Evolutionary conservation across 92 coral and sea anemone genomes (phyloP).

Genomic region (Parazoanthus darwini): DNA sequence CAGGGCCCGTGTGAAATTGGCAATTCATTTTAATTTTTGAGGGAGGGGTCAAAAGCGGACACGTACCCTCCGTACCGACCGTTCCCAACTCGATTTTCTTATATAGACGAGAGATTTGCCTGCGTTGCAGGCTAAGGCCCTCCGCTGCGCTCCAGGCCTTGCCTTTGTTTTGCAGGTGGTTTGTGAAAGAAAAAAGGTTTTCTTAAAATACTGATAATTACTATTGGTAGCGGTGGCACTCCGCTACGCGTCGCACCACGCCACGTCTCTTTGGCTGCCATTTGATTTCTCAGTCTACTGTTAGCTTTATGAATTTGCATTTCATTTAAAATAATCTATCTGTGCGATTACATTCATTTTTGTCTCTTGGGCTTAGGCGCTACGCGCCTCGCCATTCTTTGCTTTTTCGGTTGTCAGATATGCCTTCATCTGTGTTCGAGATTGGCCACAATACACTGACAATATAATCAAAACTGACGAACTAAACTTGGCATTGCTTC

Average conservation of each 20-base stretch:
- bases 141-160: constrained; percentile 12
- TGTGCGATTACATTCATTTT: neutral
- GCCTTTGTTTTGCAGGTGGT: constrained; percentile 9
- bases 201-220: neutral
- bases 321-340: neutral
- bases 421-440: constrained; percentile 7
- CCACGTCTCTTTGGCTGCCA: neutral
- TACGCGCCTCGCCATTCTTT: constrained; percentile 6
- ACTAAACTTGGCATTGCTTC: neutral
- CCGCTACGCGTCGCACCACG: constrained; percentile 13
- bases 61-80: constrained; percentile 4
- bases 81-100: constrained; percentile 3
- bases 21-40: neutral
- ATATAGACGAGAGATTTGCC: constrained; percentile 8
- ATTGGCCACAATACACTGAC: neutral
- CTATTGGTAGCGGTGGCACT: constrained; percentile 1
- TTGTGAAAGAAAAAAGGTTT: constrained; percentile 5
- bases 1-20: constrained; percentile 6
- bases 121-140: constrained; percentile 11
- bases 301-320: neutral
- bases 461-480: neutral
- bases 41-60: neutral
- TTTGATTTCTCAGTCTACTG: neutral
- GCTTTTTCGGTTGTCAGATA: neutral
- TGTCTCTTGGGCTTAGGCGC: constrained; percentile 1